Evolutionary conservation across 1,140 invertebrate species (phyloP), one percentile per base, ranked within the genome.

Genomic region (Drosophila setifemur): DNA sequence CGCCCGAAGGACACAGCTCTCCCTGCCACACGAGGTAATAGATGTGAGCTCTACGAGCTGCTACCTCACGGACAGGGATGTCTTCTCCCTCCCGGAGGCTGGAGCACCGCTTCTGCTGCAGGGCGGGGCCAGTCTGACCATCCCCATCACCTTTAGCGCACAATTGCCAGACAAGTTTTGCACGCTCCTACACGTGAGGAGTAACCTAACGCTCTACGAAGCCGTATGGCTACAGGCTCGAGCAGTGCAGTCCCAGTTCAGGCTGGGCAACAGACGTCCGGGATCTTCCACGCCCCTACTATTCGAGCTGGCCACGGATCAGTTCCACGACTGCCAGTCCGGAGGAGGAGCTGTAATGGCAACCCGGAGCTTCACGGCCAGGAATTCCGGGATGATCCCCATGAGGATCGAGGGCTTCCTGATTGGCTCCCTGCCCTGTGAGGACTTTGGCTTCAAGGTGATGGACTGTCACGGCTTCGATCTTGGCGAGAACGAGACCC

Each of bases 121-220:
- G n/a, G 63, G 73, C 1, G 53, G 77, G 0, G 48, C 73, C 70
- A 91, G 90, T 2, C 86, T 88, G 14, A 91, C 86, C 1, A 81
- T 92, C 18, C 87, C 83, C 26, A 92, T 92, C 64, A 74, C 73
- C n/a, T 90, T 91, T 12, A 68, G 63, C 2, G 88, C 91, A 9
- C 66, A 87, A 26, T 71, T 85, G 29, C 50, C 90, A 0, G 85
- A 85, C 5, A 73, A 71, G 7, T 91, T 91, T 76, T 91, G 91
- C 31, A 90, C 90, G 0, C 70, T 92, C 9, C 43, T 92, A 8
- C 90, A 92, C 23, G 88, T 93, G 18, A 73, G 97, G 76, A 99
- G 98, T 90, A 99, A 99, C 91, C 92, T 99, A 70, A 99, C 98
- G 0, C 94, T 97, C 39, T 91, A 99, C 71, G 98, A 99, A 91